Base-by-base conservation (phyloP, 2,888 invertebrate species). In the Antheraea assamensis region DNA sequence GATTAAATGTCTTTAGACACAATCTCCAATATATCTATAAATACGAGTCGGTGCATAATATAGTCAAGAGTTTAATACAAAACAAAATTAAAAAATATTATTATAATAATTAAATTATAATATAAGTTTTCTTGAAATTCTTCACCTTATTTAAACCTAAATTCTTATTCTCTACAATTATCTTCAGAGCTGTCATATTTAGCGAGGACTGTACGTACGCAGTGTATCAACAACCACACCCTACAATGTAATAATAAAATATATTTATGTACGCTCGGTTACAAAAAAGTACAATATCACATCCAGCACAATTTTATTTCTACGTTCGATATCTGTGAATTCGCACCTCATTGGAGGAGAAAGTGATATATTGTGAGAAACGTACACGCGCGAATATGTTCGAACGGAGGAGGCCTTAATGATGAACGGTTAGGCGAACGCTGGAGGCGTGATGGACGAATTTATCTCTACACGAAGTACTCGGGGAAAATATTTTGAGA, bases 351-450 rank as follows among this genome's bases (percentile, higher is more conserved):
- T 74, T 74, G 74, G 30, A 66, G 74, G 30, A 66, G 68, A 66
- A 55, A 66, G 74, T 74, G 74, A 74, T 74, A 74, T 71, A 74
- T 74, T 68, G 71, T 71, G 52, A 42, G 64, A 31, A 52, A 47
- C 49, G n/a, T 24, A n/a, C 13, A 35, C 58, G 24, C 19, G 73
- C 19, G 66, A 42, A 64, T 49, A n/a, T 13, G 66, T 64, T 47
- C 21, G 30, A 31, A 17, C 52, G 31, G 70, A n/a, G 42, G 42
- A n/a, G 21, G 72, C 76, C 75, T 73, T 78, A 79, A 80, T 80
- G 80, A 78, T 75, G 74, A 75, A 74, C 75, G 76, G 72, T 73
- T 74, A 74, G 72, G 71, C 73, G 78, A 80, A 78, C 74, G 76
- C 66, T 75, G 76, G 74, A 66, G 74, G 75, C 72, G 75, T 74